Percentiles rank a stretch among this genome's conserved stretches.
Evolutionary conservation across 53 echinoderm and acorn worm genomes (phyloP).

Genomic region (Actinopyga echinites): DNA sequence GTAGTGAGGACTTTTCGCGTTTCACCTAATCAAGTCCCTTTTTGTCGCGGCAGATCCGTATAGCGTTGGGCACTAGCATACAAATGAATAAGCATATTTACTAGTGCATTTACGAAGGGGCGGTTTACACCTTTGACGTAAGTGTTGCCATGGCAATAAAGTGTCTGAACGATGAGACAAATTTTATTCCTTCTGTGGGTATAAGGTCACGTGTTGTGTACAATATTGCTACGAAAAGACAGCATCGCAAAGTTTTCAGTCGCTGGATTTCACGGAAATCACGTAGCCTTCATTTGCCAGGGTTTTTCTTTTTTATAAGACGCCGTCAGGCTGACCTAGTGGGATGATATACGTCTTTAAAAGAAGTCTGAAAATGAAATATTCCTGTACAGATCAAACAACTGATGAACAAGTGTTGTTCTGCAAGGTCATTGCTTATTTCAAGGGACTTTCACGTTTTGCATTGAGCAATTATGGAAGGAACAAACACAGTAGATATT

Average conservation of each 20-base stretch:
- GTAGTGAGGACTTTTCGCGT: no score
- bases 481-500: no score
- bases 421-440: no score
- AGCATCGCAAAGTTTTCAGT: no score
- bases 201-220: conserved; percentile 3
- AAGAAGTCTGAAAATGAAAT: no score
- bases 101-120: conserved; percentile 23
- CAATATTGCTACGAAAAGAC: background rate
- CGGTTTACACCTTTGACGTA: conserved; percentile 72
- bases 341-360: background rate
- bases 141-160: conserved; percentile 73
- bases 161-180: conserved; percentile 32
- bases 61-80: background rate
- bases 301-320: background rate
- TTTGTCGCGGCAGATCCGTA: no score
- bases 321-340: background rate
- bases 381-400: no score
- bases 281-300: background rate
- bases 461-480: no score
- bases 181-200: conserved; percentile 45
- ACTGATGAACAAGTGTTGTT: no score
- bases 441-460: no score
- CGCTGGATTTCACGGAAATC: no score
- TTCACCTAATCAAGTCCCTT: no score
- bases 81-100: conserved; percentile 14